A percentile compares a stretch with the other conserved stretches of the same genome.
phyloP scores from a whole-genome alignment of 2,113 vertebrate species.

The Anarrhichthys ocellatus region DNA sequence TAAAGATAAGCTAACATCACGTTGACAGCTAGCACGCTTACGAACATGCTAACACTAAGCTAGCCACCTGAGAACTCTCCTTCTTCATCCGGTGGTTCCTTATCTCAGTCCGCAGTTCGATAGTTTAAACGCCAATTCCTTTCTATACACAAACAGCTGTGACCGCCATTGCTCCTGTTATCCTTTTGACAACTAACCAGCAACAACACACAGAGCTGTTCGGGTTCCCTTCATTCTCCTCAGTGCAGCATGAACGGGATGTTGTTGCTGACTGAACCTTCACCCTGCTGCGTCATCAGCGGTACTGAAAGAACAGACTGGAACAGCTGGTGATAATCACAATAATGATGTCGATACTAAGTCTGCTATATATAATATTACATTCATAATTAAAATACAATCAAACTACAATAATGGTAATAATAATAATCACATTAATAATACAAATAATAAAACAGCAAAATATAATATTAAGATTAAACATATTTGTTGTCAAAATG shows the following conservation, averaged over 20 bases:
- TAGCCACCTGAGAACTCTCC: constrained; percentile 46
- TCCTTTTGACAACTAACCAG: background rate
- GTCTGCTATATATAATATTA: background rate
- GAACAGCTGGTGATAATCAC: background rate
- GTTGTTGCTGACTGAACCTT: background rate
- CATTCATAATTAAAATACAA: background rate
- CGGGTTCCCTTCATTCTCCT: constrained; percentile 2
- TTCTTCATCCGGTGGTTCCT: constrained; percentile 6
- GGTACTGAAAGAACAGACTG: background rate
- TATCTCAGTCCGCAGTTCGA: background rate
- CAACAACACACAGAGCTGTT: too few relatives aligned
- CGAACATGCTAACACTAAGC: constrained; percentile 10
- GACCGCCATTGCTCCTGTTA: background rate
- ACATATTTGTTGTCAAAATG: too few relatives aligned
- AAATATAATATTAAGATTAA: too few relatives aligned
- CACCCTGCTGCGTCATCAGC: background rate
- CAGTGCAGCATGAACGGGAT: background rate
- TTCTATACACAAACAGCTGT: background rate
- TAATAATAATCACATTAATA: background rate
- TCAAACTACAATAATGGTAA: background rate
- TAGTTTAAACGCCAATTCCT: background rate
- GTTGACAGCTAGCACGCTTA: constrained; percentile 10
- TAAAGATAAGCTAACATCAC: background rate
- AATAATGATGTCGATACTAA: background rate
- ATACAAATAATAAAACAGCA: too few relatives aligned